phyloP scores from a whole-genome alignment of 1,140 invertebrate genomes.

The Saxidomus purpurata region DNA sequence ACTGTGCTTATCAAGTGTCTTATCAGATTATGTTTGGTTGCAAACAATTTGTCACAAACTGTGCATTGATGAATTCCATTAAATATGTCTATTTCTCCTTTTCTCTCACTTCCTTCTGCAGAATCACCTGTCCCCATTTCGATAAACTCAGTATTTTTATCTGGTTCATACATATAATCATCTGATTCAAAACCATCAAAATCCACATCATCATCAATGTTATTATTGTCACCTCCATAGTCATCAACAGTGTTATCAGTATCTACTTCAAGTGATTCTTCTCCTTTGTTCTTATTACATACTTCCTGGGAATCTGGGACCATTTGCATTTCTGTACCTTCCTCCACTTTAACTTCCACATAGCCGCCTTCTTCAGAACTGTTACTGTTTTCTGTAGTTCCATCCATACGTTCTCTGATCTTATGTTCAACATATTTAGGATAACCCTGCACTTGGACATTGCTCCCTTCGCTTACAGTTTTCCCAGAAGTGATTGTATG shows the following conservation, averaged over 20 bases:
- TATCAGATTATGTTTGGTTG: neutral
- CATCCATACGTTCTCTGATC: too few relatives aligned
- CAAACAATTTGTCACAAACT: constrained; percentile 4
- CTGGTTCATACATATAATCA: neutral
- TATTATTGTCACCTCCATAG: neutral
- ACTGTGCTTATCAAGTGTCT: neutral
- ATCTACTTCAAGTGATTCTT: neutral
- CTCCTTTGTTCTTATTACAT: neutral
- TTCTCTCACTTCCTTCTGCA: neutral
- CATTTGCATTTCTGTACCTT: neutral
- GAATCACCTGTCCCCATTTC: neutral
- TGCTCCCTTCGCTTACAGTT: too few relatives aligned
- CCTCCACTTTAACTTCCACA: neutral
- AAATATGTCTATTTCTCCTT: neutral
- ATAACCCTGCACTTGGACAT: neutral
- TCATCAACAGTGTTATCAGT: neutral
- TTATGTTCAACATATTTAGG: too few relatives aligned
- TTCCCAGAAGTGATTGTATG: too few relatives aligned
- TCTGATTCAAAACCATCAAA: neutral
- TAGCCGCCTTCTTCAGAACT: too few relatives aligned
- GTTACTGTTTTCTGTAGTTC: too few relatives aligned
- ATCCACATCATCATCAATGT: neutral
- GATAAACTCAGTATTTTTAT: neutral
- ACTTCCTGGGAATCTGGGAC: neutral
- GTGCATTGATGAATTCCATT: neutral